These are phyloP conservation scores for Lota lota DNA, from an alignment of 2,113 vertebrate species.

Conservation along the genomic window DNA sequence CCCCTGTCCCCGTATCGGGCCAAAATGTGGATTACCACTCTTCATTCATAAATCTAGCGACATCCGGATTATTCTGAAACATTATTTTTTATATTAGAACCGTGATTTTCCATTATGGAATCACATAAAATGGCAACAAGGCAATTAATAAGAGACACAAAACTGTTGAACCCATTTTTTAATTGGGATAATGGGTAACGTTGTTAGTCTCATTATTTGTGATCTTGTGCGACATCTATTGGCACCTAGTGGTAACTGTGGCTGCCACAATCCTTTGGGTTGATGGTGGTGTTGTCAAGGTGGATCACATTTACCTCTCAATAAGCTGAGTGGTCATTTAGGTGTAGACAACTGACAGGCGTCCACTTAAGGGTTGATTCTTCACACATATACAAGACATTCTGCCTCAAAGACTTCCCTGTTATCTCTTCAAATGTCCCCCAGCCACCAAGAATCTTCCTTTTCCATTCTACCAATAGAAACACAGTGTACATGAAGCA, in stretches of 20 bases:
- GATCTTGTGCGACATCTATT: not conserved
- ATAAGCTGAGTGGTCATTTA: not conserved
- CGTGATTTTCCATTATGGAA: not conserved
- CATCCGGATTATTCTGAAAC: not conserved
- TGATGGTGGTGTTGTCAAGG: not conserved
- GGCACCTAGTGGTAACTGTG: not conserved
- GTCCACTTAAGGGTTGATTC: not conserved
- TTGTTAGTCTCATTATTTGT: not conserved
- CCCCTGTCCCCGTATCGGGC: too few relatives aligned
- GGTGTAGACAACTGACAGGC: not conserved
- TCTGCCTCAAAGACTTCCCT: not conserved
- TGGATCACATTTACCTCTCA: not conserved
- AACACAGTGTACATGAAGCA: not conserved
- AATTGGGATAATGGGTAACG: not conserved
- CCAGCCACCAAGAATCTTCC: not conserved
- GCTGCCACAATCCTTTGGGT: not conserved
- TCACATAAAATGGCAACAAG: not conserved
- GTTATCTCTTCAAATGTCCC: not conserved
- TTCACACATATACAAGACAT: slow-evolving; percentile 3
- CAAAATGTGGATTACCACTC: not conserved
- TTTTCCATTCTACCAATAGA: not conserved
- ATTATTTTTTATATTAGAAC: not conserved
- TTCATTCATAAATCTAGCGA: not conserved
- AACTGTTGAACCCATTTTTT: not conserved
- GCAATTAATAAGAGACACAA: not conserved